Evolutionary conservation across 2,797 vertebrate species (phyloP), one percentile per base, ranked within the genome.

Genomic region (Paedocypris micromegethes): DNA sequence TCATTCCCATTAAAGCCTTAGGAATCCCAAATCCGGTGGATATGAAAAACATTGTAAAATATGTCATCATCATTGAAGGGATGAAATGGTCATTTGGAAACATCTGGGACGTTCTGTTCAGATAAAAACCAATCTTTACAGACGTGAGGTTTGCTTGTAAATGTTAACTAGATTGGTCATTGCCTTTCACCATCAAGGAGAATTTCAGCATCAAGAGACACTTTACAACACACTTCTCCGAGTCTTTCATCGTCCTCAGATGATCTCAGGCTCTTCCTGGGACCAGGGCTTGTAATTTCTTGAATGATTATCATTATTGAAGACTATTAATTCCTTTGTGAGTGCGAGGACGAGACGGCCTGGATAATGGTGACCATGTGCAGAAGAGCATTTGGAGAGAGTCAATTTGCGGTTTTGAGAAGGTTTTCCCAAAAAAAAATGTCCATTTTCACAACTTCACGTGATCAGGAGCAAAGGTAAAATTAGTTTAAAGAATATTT

Each of bases 241-340:
- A 71, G 7, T 70, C 77, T 76, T 77, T 72, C 83, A 81, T 83
- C 83, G 85, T 82, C 82, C 83, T 58, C 70, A 64, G n/a, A 56
- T 88, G 86, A 89, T 85, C 86, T 89, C 87, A 88, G 60, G 5
- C 56, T 58, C 57, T 41, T 42, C 0, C 1, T 68, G 57, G 60
- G 66, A 77, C 77, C 79, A 72, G 81, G 79, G 81, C 80, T 83
- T 84, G 83, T 81, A 81, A 83, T 82, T 78, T 78, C 71, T 49
- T 68, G 87, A 86, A 87, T 86, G 70, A 87, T 86, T 78, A 78
- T 86, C 70, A 89, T 89, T 85, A 88, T 80, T 75, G 57, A 76
- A 66, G 80, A 49, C 57, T 58, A 56, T 79, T 80, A 75, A 75
- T 75, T 75, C 74, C 72, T 68, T 58, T 75, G 54, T 9, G 74